Evolutionary conservation across 2,888 invertebrate genomes (phyloP), one percentile per base, ranked within the genome.

Genomic region (Hydrotaea diabolus): DNA sequence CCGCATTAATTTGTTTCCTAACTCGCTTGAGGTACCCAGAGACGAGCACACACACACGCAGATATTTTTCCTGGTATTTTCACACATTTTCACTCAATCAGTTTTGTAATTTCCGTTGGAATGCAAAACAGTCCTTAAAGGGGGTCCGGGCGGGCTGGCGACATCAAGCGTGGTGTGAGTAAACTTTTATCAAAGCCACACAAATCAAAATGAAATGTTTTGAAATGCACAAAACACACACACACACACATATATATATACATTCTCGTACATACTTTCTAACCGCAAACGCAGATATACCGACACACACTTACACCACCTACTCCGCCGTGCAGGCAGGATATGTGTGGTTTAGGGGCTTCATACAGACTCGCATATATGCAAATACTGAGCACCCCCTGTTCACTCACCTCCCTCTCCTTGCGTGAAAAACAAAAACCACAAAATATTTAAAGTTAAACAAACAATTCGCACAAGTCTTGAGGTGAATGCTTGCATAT

Each of bases 21-120:
- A 39, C 39, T 39, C 39, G 13, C 2, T 8, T 39, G 3, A 39
- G 39, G 36, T 43, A 11, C 2, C 7, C 11, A 49, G 13, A 49
- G 31, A 31, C 3, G 3, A 7, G 31, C 3, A 7, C 3, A 31
- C 3, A 31, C 2, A 7, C 7, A 49, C 5, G n/a, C 26, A 23
- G 26, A 59, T 59, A 26, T 59, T 59, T 71, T 23, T n/a, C 53
- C 53, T 39, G 59, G 26, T 75, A 62, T 59, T 69, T 74, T 64
- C 55, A 77, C 69, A 69, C 74, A 59, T 46, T 62, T 43, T 2
- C 43, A 76, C 46, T 71, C 77, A 80, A 83, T 80, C 74, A 77
- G 69, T 74, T 17, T 80, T 77, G 53, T 46, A 83, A 83, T 83
- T 71, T 83, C 83, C 83, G 74, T 19, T 62, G 43, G 7, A 57